A percentile compares a stretch with the other conserved stretches of the same genome.
Conservation (phyloP, 2,113 vertebrate species). For the Mola mola region DNA sequence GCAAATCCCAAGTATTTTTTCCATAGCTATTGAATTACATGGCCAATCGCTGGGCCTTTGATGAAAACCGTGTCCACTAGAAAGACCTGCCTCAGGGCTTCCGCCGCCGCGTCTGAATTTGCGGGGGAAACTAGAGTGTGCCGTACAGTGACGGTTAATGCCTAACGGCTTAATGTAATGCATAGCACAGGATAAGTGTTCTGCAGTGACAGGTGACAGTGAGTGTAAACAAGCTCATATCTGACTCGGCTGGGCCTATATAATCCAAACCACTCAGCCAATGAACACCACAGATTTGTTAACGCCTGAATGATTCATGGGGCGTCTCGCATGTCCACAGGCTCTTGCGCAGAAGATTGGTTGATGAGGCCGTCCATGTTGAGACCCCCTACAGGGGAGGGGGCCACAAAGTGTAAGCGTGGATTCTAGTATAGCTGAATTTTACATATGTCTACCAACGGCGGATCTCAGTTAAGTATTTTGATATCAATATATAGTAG, state of each 20-base stretch:
- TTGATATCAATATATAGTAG: no score
- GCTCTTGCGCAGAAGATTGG: constrained; percentile 56
- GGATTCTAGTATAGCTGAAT: constrained; percentile 9
- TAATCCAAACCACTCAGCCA: constrained; percentile 76
- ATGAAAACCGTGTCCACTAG: constrained; percentile 32
- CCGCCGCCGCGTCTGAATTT: constrained; percentile 16
- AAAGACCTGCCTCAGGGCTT: constrained; percentile 47
- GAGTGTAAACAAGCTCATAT: constrained; percentile 69
- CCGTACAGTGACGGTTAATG: constrained; percentile 36
- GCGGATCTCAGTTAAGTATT: no score
- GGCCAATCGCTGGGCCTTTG: constrained; percentile 26
- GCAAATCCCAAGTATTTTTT: constrained; percentile 21
- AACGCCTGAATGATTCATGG: constrained; percentile 72
- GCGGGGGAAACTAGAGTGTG: constrained; percentile 59
- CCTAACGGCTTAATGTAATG: constrained; percentile 73
- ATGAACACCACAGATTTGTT: constrained; percentile 78
- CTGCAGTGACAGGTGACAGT: constrained; percentile 72
- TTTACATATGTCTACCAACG: constrained; percentile 28
- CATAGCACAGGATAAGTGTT: constrained; percentile 66
- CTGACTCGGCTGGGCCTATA: constrained; percentile 58
- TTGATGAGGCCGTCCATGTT: constrained; percentile 25
- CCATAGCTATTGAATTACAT: constrained; percentile 49
- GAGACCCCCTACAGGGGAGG: constrained; percentile 36
- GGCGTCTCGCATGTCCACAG: constrained; percentile 60
- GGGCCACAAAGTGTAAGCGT: constrained; percentile 29